Base-by-base conservation (phyloP, 2,113 vertebrate genomes). In the Epinephelus lanceolatus region DNA sequence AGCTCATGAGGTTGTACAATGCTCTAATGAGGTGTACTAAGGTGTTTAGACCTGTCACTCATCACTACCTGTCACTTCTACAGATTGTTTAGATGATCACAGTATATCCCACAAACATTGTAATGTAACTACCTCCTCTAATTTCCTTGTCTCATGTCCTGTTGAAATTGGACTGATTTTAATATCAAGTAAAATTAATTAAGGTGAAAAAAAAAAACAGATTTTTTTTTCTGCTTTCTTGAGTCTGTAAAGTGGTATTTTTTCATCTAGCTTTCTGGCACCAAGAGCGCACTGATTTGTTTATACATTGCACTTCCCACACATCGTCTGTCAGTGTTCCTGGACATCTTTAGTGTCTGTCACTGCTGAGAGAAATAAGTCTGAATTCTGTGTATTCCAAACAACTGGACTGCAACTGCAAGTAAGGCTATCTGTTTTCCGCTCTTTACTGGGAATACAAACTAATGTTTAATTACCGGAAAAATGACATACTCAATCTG, bases 41-140 rank as follows among this genome's bases (percentile, higher is more conserved):
- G 30, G 45, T 61, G 45, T 66, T 25, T 18, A 53, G 75, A 18
- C 72, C n/a, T 19, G 19, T 23, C 53, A 88, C 80, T 81, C 76
- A 30, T 65, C 80, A 72, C 75, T 1, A 27, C 68, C 52, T 63
- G 53, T 17, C 53, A 83, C 74, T 19, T 72, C 33, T 66, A 71
- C 49, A 33, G 42, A 80, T 56, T 53, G 47, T 69, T 49, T 62
- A 37, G 21, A 45, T 10, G 40, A 11, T 73, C 60, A 65, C 76
- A 30, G 62, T 76, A 42, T 23, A 13, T n/a, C 80, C 77, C 84
- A 74, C 60, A 52, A 73, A 66, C 88, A 67, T 76, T 70, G 74
- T 88, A 62, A 78, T 86, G 86, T 87, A 75, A 87, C 86, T 78
- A 86, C 92, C 87, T 91, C 89, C 90, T 87, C 42, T 83, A 21